phyloP scores from a whole-genome alignment of 1,140 invertebrate genomes.

The Trinorchestia longiramus region DNA sequence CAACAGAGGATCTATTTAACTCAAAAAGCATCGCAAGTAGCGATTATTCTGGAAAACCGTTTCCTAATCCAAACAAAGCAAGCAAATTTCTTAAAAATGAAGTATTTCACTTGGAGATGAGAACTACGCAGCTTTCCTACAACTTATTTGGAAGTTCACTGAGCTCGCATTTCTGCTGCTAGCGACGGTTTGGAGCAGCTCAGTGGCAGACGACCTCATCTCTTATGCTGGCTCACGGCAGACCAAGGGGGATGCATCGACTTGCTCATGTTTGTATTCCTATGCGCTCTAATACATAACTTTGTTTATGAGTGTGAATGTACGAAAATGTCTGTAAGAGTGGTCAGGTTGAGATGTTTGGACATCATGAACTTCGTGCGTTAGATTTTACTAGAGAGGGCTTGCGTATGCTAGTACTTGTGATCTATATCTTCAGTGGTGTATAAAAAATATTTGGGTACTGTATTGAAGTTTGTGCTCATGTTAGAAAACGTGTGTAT shows the following conservation, averaged over 20 bases:
- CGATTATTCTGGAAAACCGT: neutral
- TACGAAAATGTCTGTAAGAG: neutral
- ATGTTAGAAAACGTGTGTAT: neutral
- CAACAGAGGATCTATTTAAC: neutral
- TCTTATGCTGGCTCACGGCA: neutral
- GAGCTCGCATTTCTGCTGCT: neutral
- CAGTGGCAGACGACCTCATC: neutral
- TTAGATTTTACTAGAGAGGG: neutral
- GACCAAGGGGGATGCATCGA: too few relatives aligned
- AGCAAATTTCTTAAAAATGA: neutral
- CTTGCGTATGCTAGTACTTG: neutral
- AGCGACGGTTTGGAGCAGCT: neutral
- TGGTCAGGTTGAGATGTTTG: neutral
- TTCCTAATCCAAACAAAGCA: neutral
- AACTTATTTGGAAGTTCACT: neutral
- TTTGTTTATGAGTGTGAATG: neutral
- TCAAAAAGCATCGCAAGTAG: neutral
- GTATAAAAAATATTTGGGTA: neutral
- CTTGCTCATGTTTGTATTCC: neutral
- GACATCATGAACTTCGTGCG: neutral
- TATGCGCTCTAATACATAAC: neutral
- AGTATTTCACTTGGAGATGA: neutral
- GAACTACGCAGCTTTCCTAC: neutral
- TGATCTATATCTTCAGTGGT: neutral
- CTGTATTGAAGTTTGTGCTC: neutral